Evolutionary conservation across 2,113 vertebrate species (phyloP).

Genomic region (Fulmarus glacialis): DNA sequence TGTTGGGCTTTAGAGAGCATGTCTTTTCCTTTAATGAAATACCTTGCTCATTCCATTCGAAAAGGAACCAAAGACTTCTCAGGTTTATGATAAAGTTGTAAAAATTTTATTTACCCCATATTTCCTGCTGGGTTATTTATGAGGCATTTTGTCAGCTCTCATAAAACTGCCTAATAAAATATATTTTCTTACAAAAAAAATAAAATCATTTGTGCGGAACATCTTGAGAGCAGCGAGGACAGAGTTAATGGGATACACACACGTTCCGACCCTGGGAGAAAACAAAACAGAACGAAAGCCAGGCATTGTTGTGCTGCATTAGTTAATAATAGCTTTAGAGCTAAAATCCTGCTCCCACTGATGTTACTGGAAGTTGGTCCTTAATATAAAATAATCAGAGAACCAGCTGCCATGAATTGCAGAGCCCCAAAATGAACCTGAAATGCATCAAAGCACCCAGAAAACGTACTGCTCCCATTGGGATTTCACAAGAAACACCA

Average conservation of each 20-base stretch:
- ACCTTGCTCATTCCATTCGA: conserved; percentile 67
- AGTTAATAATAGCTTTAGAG: conserved; percentile 68
- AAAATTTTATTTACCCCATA: conserved; percentile 75
- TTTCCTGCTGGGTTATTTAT: conserved; percentile 78
- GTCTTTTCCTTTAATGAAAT: conserved; percentile 74
- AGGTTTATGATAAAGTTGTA: conserved; percentile 77
- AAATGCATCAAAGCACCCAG: not conserved
- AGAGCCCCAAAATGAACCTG: not conserved
- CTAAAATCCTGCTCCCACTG: conserved; percentile 57
- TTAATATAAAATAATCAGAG: conserved; percentile 62
- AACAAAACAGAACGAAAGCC: conserved; percentile 68
- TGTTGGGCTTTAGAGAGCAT: conserved; percentile 65
- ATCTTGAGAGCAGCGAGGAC: conserved; percentile 68
- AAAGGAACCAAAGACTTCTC: conserved; percentile 74
- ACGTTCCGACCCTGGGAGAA: conserved; percentile 55
- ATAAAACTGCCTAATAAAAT: conserved; percentile 77
- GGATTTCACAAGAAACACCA: not conserved
- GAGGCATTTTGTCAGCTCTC: conserved; percentile 75
- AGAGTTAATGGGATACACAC: conserved; percentile 71
- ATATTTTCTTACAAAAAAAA: conserved; percentile 73
- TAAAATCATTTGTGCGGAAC: conserved; percentile 61
- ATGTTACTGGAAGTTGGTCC: conserved; percentile 60
- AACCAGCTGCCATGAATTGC: conserved; percentile 45
- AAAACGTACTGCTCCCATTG: not conserved
- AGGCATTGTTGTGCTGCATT: conserved; percentile 64